phyloP scores from a whole-genome alignment of 2,797 vertebrate species.

The Spea hammondii region DNA sequence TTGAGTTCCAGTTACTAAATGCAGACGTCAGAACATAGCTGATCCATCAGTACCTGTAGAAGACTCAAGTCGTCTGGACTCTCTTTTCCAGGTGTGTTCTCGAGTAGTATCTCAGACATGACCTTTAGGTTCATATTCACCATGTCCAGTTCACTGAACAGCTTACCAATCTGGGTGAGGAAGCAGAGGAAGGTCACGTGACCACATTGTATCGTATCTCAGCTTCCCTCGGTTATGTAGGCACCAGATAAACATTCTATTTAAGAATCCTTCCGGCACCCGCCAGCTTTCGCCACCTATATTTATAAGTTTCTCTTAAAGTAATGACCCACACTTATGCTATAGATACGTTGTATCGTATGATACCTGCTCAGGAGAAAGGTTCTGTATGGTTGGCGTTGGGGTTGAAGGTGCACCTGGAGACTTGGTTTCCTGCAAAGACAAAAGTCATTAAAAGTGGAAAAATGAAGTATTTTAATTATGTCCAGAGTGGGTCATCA shows the following conservation, averaged over 20 bases:
- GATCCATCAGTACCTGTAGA: conserved; percentile 60
- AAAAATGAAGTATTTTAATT: not conserved
- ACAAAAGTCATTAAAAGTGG: not conserved
- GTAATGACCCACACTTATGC: no score
- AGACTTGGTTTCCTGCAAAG: conserved; percentile 33
- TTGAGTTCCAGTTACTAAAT: no score
- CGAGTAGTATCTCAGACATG: conserved; percentile 71
- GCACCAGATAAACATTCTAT: no score
- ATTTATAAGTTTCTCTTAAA: no score
- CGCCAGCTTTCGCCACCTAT: no score
- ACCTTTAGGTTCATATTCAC: conserved; percentile 71
- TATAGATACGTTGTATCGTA: not conserved
- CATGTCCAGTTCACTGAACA: conserved; percentile 76
- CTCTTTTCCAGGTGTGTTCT: conserved; percentile 69
- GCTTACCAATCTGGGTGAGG: conserved; percentile 67
- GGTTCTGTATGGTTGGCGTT: conserved; percentile 27
- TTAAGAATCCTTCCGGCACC: no score
- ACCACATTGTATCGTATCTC: no score
- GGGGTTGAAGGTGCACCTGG: conserved; percentile 9
- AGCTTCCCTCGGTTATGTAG: no score
- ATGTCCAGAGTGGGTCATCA: no score
- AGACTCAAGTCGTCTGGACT: conserved; percentile 68
- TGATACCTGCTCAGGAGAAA: conserved; percentile 72
- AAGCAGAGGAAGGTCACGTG: not conserved
- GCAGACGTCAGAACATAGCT: no score